Evolutionary conservation across 2,797 vertebrate species (phyloP).

Genomic region (Notolabrus celidotus): DNA sequence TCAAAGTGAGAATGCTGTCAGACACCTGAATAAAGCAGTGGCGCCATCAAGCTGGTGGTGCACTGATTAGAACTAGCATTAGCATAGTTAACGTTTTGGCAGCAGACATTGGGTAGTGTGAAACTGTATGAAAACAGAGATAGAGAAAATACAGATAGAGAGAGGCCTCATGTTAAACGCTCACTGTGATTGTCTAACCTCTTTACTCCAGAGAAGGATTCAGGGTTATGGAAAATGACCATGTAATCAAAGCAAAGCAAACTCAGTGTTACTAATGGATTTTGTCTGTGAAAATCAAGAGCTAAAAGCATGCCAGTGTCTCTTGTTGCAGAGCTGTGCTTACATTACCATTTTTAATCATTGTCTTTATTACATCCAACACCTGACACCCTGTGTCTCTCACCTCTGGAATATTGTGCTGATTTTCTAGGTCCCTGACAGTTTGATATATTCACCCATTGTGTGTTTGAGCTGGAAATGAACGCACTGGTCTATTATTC

Average conservation of each 20-base stretch:
- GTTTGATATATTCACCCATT: conserved; percentile 30
- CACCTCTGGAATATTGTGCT: not conserved
- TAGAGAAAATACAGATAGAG: too few species aligned
- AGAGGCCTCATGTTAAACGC: too few species aligned
- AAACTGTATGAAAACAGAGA: too few species aligned
- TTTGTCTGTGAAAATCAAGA: conserved; percentile 7
- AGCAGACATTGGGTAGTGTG: too few species aligned
- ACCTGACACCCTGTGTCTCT: not conserved
- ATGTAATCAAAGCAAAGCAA: not conserved
- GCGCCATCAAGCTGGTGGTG: too few species aligned
- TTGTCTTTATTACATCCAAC: not conserved
- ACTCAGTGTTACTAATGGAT: not conserved
- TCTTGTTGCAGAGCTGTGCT: not conserved
- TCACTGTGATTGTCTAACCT: too few species aligned
- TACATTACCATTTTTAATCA: not conserved
- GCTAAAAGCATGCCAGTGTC: not conserved
- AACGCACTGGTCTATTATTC: conserved; percentile 27
- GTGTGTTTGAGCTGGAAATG: conserved; percentile 29
- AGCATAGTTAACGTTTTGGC: too few species aligned
- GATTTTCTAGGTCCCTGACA: conserved; percentile 9
- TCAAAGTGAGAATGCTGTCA: too few species aligned
- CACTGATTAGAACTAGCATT: too few species aligned
- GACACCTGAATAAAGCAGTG: too few species aligned
- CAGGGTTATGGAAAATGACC: not conserved
- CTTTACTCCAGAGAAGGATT: not conserved